phyloP scores from a whole-genome alignment of 2,888 invertebrate species.

The Didymodactylos carnosus region DNA sequence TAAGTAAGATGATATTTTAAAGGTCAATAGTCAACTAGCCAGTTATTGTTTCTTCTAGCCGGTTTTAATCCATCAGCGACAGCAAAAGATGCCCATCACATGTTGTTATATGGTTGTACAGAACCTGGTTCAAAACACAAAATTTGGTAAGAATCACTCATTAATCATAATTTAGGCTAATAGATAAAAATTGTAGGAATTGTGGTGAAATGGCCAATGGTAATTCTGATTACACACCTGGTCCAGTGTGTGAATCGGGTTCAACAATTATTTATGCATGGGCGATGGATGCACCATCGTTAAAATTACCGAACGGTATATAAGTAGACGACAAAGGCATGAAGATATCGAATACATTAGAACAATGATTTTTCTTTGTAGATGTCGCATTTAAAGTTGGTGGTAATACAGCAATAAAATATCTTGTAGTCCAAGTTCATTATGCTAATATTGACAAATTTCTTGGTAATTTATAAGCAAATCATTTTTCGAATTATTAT shows the following conservation, averaged over 20 bases:
- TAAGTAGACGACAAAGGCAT: constrained; percentile 15
- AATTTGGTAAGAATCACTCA: constrained; percentile 26
- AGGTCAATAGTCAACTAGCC: not conserved
- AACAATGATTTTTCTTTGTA: constrained; percentile 18
- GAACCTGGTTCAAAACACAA: constrained; percentile 23
- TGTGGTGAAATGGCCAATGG: constrained; percentile 35
- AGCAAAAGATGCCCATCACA: constrained; percentile 41
- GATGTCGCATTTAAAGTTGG: constrained; percentile 41
- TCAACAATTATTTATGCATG: constrained; percentile 42
- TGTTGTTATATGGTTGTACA: constrained; percentile 42
- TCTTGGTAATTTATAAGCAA: constrained; percentile 16
- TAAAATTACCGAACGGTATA: constrained; percentile 36
- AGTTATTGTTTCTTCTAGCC: constrained; percentile 24
- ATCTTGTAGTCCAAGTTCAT: constrained; percentile 41
- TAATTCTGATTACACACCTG: constrained; percentile 16
- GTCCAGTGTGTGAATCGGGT: constrained; percentile 24
- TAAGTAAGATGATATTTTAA: constrained; percentile 22
- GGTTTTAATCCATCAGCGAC: constrained; percentile 39
- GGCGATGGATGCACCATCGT: constrained; percentile 43
- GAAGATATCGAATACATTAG: not conserved
- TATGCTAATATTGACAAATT: constrained; percentile 35
- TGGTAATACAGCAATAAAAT: constrained; percentile 36
- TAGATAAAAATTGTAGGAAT: constrained; percentile 30
- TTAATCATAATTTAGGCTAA: not conserved
- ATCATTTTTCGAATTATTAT: not conserved